Evolutionary conservation across 1,140 invertebrate species (phyloP), one percentile per base, ranked within the genome.

Genomic region (Euwallacea similis): DNA sequence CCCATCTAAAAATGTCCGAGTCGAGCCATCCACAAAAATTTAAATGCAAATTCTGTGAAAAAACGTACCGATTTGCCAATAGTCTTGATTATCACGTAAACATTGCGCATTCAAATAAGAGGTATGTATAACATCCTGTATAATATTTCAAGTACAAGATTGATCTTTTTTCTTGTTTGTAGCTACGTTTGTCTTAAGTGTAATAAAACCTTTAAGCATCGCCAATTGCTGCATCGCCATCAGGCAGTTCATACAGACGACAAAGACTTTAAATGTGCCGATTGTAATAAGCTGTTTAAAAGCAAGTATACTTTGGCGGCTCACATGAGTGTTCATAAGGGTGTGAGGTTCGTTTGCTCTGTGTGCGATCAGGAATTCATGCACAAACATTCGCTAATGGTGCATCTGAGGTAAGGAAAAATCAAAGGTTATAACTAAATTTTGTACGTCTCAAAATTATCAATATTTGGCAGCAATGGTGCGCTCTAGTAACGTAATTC

Each of bases 331-430:
- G 87, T 88, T 3, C 90, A 92, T 74, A 87, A 87, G 0, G 89
- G 89, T 6, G 91, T 90, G 76, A 89, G 87, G 76, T 92, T 89
- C 80, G 83, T 85, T 16, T 94, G 93, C 76, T 86, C 89, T 69
- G 85, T 91, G 60, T 95, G 93, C 80, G 88, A 88, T 8, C 91
- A 93, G 75, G 86, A 84, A 65, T 92, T 91, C 79, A 85, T 89
- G 2, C 89, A 91, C 77, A 91, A 90, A 82, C 89, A 89, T 7
- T 90, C 88, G 75, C 84, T 91, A 3, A 89, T 85, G 4, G 78
- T 91, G 43, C 90, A 92, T 79, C 84, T 86, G 78, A 75, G 86
- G 46, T 78, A 73, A 69, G 73, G 0, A 4, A 33, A 33, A 33
- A 33, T 33, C 21, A 33, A 33, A 2, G 4, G 1, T 33, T 33